Evolutionary conservation across 2,113 vertebrate genomes (phyloP).

Genomic region (Lucifuga dentata): DNA sequence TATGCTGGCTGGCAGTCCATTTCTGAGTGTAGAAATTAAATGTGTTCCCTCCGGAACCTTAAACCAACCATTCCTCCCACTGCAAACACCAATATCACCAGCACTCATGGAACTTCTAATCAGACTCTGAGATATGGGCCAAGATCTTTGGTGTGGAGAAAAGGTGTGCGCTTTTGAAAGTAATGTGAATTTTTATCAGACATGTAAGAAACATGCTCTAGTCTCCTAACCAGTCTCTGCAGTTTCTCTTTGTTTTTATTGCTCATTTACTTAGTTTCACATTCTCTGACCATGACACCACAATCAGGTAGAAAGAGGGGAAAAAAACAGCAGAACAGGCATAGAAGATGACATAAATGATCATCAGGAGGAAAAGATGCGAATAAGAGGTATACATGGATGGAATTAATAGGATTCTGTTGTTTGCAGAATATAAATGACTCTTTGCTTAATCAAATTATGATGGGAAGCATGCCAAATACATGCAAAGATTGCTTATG

Average conservation of each 20-base stretch:
- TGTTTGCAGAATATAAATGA: no score
- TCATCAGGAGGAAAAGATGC: no score
- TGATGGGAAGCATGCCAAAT: no score
- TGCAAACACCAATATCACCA: conserved; percentile 43
- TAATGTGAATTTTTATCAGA: conserved; percentile 12
- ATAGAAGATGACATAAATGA: no score
- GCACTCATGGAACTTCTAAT: conserved; percentile 36
- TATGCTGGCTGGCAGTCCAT: conserved; percentile 43
- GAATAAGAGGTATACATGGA: no score
- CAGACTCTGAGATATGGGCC: conserved; percentile 22
- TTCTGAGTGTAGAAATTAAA: conserved; percentile 40
- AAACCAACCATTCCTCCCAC: conserved; percentile 32
- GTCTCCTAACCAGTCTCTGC: conserved; percentile 19
- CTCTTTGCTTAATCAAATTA: no score
- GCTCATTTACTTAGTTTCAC: conserved; percentile 29
- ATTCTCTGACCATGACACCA: conserved; percentile 1
- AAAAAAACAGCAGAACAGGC: neutral
- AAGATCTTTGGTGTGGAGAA: conserved; percentile 16
- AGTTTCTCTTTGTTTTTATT: conserved; percentile 9
- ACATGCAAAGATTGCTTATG: no score
- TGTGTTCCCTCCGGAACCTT: conserved; percentile 30
- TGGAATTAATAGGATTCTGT: no score
- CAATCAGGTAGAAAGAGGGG: conserved; percentile 22
- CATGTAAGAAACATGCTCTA: conserved; percentile 31
- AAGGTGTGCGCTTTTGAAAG: conserved; percentile 1